Percentiles rank a stretch among this genome's conserved stretches.
Evolutionary conservation across 2,113 vertebrate species (phyloP).

Genomic region (Solenodon paradoxus): DNA sequence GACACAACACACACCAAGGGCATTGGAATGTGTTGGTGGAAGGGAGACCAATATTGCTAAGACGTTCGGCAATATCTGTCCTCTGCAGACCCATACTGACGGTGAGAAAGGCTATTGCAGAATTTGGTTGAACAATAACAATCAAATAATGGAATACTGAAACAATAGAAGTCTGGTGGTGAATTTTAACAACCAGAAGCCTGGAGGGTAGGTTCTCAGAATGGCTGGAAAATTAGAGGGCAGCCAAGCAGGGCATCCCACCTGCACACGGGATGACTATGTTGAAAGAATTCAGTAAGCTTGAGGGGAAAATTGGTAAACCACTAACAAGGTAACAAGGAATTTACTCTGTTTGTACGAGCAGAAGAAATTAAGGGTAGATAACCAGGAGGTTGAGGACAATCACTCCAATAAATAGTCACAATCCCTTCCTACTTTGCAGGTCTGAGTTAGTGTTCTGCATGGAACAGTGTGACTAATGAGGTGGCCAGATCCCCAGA

Average conservation of each 20-base stretch:
- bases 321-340: neutral
- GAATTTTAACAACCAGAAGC: neutral
- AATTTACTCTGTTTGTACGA: neutral
- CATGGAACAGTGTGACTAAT: neutral
- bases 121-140: neutral
- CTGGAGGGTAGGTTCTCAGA: neutral
- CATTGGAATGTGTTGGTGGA: neutral
- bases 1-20: neutral
- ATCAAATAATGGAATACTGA: neutral
- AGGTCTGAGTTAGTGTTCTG: neutral
- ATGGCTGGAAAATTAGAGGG: neutral
- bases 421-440: neutral
- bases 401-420: neutral
- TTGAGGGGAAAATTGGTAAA: neutral
- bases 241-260: neutral
- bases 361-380: neutral
- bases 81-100: neutral
- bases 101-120: neutral
- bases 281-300: neutral
- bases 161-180: neutral
- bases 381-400: neutral
- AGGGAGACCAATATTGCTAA: neutral
- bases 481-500: neutral
- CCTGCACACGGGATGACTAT: neutral
- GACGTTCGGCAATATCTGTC: neutral